Evolutionary conservation across 1,140 invertebrate genomes (phyloP).

Genomic region (Drosophila micromelanica): DNA sequence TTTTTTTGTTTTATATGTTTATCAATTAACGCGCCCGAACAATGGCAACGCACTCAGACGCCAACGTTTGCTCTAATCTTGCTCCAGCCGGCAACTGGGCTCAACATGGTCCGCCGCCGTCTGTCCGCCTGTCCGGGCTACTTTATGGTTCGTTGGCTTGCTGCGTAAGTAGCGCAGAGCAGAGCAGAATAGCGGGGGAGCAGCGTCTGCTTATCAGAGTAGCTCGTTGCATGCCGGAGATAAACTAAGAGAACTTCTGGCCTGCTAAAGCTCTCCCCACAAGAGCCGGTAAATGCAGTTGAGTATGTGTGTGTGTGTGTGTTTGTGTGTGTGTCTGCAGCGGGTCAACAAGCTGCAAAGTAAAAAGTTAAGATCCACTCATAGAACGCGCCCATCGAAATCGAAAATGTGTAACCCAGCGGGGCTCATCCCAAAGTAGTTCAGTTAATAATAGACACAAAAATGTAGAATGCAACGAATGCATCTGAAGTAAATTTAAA

Average conservation of each 20-base stretch:
- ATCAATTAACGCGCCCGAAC: constrained; percentile 74
- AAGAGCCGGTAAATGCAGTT: constrained; percentile 17
- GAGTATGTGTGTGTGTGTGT: neutral
- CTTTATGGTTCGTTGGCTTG: constrained; percentile 74
- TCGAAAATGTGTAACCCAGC: constrained; percentile 20
- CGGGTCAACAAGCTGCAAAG: constrained; percentile 39
- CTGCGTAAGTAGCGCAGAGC: constrained; percentile 50
- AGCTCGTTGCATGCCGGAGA: constrained; percentile 36
- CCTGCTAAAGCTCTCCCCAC: constrained; percentile 20
- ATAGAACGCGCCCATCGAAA: neutral
- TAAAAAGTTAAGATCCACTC: constrained; percentile 12
- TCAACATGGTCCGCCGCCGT: constrained; percentile 16
- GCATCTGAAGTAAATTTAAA: neutral
- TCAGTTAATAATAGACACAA: constrained; percentile 61
- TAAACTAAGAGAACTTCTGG: constrained; percentile 51
- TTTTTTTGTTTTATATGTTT: constrained; percentile 49
- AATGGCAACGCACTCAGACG: constrained; percentile 66
- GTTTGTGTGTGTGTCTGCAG: constrained; percentile 1
- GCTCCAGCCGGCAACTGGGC: constrained; percentile 17
- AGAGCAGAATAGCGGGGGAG: neutral
- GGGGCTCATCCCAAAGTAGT: constrained; percentile 25
- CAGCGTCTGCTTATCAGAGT: constrained; percentile 58
- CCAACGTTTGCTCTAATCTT: constrained; percentile 59
- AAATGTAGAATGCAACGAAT: constrained; percentile 14
- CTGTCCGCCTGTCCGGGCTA: constrained; percentile 35